Conservation (phyloP, 2,888 invertebrate genomes). For the Allolobophora icterica region DNA sequence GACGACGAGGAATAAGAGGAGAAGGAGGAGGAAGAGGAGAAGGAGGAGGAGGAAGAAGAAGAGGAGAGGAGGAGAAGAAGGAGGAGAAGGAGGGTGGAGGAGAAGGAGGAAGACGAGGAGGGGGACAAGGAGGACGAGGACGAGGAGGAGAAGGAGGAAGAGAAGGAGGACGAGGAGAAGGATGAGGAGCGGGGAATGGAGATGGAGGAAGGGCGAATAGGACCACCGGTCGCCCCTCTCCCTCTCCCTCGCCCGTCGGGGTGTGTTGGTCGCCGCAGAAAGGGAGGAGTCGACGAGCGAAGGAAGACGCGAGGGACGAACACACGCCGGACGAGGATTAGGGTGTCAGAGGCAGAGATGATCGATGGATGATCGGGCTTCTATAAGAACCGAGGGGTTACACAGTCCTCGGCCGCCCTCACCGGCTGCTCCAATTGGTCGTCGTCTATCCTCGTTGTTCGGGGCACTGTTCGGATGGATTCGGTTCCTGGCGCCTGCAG, state of each 20-base stretch:
- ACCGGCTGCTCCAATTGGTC: background rate
- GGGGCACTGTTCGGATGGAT: background rate
- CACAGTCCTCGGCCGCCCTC: background rate
- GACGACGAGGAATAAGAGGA: background rate
- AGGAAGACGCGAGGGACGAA: background rate
- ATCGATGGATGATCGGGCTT: conserved; percentile 17
- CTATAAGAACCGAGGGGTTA: conserved; percentile 17
- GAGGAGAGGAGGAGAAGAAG: background rate
- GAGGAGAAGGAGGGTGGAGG: conserved; percentile 28
- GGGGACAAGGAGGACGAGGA: background rate
- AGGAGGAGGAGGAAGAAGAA: background rate
- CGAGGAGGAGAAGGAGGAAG: background rate
- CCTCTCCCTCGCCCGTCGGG: background rate
- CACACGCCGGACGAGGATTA: conserved; percentile 13
- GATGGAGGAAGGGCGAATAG: background rate
- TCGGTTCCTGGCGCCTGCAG: background rate
- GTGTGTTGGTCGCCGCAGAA: background rate
- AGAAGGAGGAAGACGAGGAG: conserved; percentile 25
- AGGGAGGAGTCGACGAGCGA: background rate
- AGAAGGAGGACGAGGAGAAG: background rate
- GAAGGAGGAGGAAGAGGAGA: conserved; percentile 27
- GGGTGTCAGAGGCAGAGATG: conserved; percentile 12
- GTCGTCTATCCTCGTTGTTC: background rate
- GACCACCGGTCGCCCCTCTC: background rate
- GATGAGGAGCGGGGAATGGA: background rate